Evolutionary conservation across 2,888 invertebrate genomes (phyloP).

Genomic region (Troglohyphantes excavatus): DNA sequence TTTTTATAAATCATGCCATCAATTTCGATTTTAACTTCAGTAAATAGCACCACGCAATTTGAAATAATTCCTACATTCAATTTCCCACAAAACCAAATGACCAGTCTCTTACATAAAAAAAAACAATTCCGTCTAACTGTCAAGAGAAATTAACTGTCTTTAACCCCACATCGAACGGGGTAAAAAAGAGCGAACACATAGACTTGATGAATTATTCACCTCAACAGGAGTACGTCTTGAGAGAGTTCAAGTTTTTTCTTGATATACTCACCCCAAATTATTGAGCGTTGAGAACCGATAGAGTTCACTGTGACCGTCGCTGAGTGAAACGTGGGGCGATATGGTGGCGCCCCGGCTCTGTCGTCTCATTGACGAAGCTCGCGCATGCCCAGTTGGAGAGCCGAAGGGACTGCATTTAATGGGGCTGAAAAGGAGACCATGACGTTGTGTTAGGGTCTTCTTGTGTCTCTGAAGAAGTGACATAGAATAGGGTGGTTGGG

Average conservation of each 20-base stretch:
- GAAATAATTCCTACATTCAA: too few species aligned
- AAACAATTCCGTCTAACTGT: neutral
- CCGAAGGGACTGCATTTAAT: neutral
- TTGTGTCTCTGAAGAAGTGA: neutral
- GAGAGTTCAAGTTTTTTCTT: slow-evolving; percentile 4
- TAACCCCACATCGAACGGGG: neutral
- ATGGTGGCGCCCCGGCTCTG: slow-evolving; percentile 33
- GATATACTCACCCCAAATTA: neutral
- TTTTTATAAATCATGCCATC: too few species aligned
- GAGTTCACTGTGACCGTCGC: slow-evolving; percentile 1
- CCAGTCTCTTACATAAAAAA: too few species aligned
- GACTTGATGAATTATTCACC: neutral
- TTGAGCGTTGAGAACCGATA: slow-evolving; percentile 19
- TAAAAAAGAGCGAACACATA: neutral
- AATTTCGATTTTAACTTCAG: too few species aligned
- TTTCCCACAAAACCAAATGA: neutral
- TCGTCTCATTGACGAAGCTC: slow-evolving; percentile 1
- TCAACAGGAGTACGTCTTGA: neutral
- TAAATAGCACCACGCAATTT: too few species aligned
- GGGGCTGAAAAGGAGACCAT: slow-evolving; percentile 27
- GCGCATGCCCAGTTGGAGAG: slow-evolving; percentile 27
- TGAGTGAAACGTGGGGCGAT: slow-evolving; percentile 38
- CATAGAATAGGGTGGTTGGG: too few species aligned
- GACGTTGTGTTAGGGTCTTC: neutral
- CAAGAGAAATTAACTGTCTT: neutral